These are phyloP conservation scores for Solen grandis DNA, from an alignment of 1,140 invertebrate genomes.

Conservation along the genomic window DNA sequence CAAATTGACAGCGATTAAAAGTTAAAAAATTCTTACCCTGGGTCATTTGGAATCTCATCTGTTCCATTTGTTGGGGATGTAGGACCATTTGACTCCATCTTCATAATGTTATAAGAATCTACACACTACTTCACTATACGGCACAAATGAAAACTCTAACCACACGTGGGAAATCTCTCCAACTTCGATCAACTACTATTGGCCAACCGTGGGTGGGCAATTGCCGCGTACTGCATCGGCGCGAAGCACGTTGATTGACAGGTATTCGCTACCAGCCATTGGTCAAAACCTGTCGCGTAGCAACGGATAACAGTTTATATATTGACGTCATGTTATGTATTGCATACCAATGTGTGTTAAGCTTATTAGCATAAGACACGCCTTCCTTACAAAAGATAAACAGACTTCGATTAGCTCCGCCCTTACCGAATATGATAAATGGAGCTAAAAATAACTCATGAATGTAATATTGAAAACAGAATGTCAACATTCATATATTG, in stretches of 20 bases:
- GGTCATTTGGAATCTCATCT: conserved; percentile 74
- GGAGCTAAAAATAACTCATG: background rate
- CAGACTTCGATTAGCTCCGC: background rate
- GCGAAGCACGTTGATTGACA: conserved; percentile 74
- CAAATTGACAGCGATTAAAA: conserved; percentile 24
- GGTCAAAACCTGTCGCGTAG: conserved; percentile 64
- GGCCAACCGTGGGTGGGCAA: conserved; percentile 70
- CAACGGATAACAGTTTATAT: conserved; percentile 68
- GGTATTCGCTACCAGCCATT: conserved; percentile 57
- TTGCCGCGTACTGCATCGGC: conserved; percentile 72
- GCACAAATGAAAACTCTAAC: conserved; percentile 63
- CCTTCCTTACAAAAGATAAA: background rate
- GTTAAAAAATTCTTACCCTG: conserved; percentile 66
- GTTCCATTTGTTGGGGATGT: conserved; percentile 66
- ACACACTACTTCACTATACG: conserved; percentile 71
- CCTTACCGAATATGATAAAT: background rate
- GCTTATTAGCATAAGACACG: background rate
- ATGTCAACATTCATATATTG: background rate
- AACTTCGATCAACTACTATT: conserved; percentile 64
- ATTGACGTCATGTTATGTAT: conserved; percentile 52
- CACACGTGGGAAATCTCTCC: conserved; percentile 68
- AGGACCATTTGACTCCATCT: conserved; percentile 71
- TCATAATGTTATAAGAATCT: conserved; percentile 68
- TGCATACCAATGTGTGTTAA: background rate
- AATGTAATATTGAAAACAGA: too few species aligned